A percentile compares a stretch with the other conserved stretches of the same genome.
These are phyloP conservation scores for Drosophila anomalata DNA, from an alignment of 2,888 invertebrate genomes.

Conservation along the genomic window DNA sequence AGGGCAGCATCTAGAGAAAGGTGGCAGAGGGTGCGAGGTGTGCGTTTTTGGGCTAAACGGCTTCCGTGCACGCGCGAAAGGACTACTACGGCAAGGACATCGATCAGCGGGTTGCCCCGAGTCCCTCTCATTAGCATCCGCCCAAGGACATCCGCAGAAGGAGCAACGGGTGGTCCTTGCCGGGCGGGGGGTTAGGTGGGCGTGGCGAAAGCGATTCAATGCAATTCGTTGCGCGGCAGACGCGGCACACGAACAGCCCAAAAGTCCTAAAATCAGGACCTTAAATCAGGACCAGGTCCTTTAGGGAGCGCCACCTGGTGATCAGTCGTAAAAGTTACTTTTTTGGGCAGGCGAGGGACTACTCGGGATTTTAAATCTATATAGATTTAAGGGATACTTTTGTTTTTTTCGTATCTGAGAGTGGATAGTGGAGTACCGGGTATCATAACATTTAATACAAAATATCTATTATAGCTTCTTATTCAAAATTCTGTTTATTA, in stretches of 20 bases:
- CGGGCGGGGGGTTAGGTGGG: constrained; percentile 23
- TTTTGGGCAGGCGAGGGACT: no score
- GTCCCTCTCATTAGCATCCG: constrained; percentile 58
- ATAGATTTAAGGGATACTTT: no score
- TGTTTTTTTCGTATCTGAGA: no score
- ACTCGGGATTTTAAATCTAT: no score
- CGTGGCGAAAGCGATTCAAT: constrained; percentile 24
- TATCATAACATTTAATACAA: no score
- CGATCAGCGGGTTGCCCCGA: constrained; percentile 55
- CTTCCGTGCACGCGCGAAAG: constrained; percentile 70
- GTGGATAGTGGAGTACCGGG: no score
- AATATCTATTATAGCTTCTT: no score
- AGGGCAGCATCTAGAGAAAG: background rate
- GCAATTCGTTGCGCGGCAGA: constrained; percentile 37
- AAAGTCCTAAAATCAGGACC: background rate
- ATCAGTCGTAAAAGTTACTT: background rate
- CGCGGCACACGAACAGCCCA: constrained; percentile 29
- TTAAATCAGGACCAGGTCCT: background rate
- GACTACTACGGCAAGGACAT: constrained; percentile 52
- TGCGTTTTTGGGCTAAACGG: constrained; percentile 20
- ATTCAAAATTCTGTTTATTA: no score
- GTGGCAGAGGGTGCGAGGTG: constrained; percentile 1
- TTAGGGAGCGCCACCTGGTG: constrained; percentile 1
- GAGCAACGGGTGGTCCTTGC: constrained; percentile 23
- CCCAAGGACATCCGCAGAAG: constrained; percentile 30